Base-by-base conservation (phyloP, 2,113 vertebrate genomes). In the Megatriorchis doriae region DNA sequence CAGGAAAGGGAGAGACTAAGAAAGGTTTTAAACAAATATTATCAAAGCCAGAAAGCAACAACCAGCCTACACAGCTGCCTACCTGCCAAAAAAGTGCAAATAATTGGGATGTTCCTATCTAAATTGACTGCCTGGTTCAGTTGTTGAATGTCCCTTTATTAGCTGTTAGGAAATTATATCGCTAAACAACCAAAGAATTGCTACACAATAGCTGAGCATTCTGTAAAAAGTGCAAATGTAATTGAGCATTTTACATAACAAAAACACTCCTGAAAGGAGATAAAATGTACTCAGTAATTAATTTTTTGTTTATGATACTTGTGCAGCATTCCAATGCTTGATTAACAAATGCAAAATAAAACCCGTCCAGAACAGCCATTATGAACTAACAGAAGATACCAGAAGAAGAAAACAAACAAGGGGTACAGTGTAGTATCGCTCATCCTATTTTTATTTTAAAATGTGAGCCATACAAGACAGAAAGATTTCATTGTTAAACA, bases 401-500 rank as follows among this genome's bases (percentile, higher is more conserved):
- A 82, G 71, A 72, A 56, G 19, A 68, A 79, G 26, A 16, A 63
- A n/a, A 56, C 38, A 81, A 94, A 62, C 4, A 93, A 45, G 9
- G 22, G 1, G 1, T 38, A 27, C 13, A 74, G 3, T 73, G 31
- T 45, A 62, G 19, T 43, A 73, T 38, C 3, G 0, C 9, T 68
- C 15, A 62, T 79, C 43, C 6, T 58, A 47, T n/a, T 92, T 92
- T 91, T 55, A 71, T 71, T 92, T 63, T 78, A 62, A 86, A 85
- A 73, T 52, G 9, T 58, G 25, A 85, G 8, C 12, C 9, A 59
- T 48, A 31, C 55, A 92, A 56, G 59, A 86, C 53, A 91, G 68
- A 85, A 73, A 93, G 59, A 94, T 97, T 90, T 88, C 89, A 97
- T 98, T 98, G 97, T 97, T 98, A 98, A 98, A 98, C 84, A 97